Percentiles rank a stretch among this genome's conserved stretches.
Evolutionary conservation across 2,113 vertebrate species (phyloP).

Genomic region (Caretta caretta): DNA sequence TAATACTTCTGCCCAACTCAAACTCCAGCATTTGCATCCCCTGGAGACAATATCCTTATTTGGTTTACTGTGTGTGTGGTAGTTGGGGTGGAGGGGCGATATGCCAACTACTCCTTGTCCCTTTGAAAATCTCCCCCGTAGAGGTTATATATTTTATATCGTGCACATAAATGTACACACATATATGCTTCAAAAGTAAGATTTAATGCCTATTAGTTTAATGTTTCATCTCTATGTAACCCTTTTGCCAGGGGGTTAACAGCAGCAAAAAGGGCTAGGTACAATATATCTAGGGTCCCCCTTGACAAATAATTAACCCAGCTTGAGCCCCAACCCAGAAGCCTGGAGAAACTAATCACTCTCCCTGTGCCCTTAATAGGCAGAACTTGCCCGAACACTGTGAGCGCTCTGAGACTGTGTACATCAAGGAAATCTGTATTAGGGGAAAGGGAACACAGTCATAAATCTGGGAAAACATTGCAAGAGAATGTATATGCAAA

Average conservation of each 20-base stretch:
- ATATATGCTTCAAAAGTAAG: background rate
- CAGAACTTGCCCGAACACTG: background rate
- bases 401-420: background rate
- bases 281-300: background rate
- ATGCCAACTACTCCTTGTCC: background rate
- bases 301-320: background rate
- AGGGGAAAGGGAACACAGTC: background rate
- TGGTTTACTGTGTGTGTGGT: background rate
- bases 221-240: background rate
- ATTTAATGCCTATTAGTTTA: background rate
- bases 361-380: background rate
- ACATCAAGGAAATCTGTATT: background rate
- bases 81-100: background rate
- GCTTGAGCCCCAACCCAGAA: background rate
- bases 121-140: slow-evolving; percentile 10
- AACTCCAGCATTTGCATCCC: slow-evolving; percentile 40
- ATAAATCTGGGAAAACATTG: background rate
- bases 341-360: background rate
- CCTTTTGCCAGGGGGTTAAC: background rate
- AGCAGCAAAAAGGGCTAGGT: background rate
- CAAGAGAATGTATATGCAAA: background rate
- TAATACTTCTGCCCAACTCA: slow-evolving; percentile 49
- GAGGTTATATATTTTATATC: background rate
- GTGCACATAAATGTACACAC: background rate
- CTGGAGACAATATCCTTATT: slow-evolving; percentile 27